Percentiles rank a stretch among this genome's conserved stretches.
Conservation (phyloP, 1,140 invertebrate genomes). For the Varroa destructor region DNA sequence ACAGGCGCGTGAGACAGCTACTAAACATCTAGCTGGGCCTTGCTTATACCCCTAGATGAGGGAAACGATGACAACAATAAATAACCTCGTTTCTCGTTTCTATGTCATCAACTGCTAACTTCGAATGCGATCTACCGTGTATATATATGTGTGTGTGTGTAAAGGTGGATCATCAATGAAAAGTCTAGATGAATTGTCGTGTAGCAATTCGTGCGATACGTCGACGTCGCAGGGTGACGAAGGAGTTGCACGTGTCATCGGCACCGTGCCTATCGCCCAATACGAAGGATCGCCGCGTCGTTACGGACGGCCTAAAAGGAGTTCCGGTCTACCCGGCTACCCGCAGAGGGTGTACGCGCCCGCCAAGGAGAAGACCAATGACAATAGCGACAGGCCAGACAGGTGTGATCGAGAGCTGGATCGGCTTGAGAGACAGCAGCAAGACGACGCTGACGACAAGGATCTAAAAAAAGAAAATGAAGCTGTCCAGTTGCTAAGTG, state of each 20-base stretch:
- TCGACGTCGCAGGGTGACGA: slow-evolving; percentile 32
- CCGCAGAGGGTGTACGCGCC: slow-evolving; percentile 33
- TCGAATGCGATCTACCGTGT: no score
- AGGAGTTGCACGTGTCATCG: slow-evolving; percentile 57
- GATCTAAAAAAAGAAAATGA: slow-evolving; percentile 32
- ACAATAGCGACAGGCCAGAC: no score
- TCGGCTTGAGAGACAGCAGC: slow-evolving; percentile 28
- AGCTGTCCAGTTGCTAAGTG: slow-evolving; percentile 34
- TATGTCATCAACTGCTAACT: no score
- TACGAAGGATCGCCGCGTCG: slow-evolving; percentile 78
- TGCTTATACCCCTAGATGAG: no score
- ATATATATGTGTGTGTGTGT: no score
- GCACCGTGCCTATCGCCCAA: slow-evolving; percentile 70
- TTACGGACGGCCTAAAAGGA: slow-evolving; percentile 51
- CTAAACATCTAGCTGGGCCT: no score
- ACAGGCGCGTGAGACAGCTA: no score
- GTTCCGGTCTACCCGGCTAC: slow-evolving; percentile 35
- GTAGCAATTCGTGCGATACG: slow-evolving; percentile 24
- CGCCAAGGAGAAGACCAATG: not conserved
- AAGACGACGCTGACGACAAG: slow-evolving; percentile 27
- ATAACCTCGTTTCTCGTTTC: no score
- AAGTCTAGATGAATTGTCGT: slow-evolving; percentile 23
- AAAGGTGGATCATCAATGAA: slow-evolving; percentile 20
- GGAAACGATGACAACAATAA: no score
- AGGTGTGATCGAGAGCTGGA: slow-evolving; percentile 31